phyloP scores from a whole-genome alignment of 2,888 invertebrate species.

The Isoperla grammatica region DNA sequence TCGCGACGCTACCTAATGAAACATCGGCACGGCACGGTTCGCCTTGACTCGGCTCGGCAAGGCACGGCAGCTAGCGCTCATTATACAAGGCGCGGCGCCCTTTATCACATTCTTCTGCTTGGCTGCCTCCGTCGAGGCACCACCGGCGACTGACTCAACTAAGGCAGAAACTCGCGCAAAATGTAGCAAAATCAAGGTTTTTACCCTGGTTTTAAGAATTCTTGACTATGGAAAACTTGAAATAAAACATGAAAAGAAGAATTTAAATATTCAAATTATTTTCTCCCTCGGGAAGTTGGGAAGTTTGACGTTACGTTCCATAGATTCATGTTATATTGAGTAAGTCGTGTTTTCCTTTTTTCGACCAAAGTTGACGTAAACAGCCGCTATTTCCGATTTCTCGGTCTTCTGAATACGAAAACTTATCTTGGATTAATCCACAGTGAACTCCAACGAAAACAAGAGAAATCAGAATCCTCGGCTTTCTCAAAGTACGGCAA shows the following conservation, averaged over 20 bases:
- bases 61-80: conserved; percentile 13
- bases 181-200: conserved; percentile 1
- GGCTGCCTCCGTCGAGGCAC: neutral
- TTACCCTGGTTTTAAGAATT: conserved; percentile 4
- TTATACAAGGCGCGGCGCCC: conserved; percentile 1
- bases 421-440: no score
- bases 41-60: no score
- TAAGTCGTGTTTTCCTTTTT: conserved; percentile 1
- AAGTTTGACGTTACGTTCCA: neutral
- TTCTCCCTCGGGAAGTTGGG: conserved; percentile 3
- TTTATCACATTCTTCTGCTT: conserved; percentile 23
- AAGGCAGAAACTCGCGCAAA: conserved; percentile 2
- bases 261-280: conserved; percentile 17
- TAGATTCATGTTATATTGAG: conserved; percentile 11
- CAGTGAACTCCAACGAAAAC: no score
- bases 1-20: conserved; percentile 12
- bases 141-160: neutral
- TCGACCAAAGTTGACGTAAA: conserved; percentile 1
- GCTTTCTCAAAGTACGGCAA: no score
- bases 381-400: neutral
- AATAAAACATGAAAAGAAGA: conserved; percentile 5
- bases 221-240: conserved; percentile 10
- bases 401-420: no score
- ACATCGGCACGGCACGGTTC: neutral
- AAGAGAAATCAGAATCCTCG: no score